Percentiles rank a stretch among this genome's conserved stretches.
Conservation (phyloP, 2,113 vertebrate genomes). For the Petrocephalus zakoni region DNA sequence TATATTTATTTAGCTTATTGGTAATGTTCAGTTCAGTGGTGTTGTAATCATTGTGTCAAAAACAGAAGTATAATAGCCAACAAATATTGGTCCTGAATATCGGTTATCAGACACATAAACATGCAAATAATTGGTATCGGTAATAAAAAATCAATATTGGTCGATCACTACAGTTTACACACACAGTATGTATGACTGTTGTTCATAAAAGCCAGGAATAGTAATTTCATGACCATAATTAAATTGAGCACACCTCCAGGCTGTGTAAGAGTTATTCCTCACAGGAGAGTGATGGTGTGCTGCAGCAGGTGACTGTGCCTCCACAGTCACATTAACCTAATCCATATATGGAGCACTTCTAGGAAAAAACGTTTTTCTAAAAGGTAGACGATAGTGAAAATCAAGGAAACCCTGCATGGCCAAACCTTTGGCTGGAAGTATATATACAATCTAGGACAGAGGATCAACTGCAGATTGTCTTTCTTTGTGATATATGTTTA, state of each 20-base stretch:
- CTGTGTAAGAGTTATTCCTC: background rate
- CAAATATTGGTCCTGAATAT: too few relatives aligned
- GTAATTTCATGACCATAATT: background rate
- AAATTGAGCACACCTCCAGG: background rate
- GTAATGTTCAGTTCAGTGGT: too few relatives aligned
- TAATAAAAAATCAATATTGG: too few relatives aligned
- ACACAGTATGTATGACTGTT: background rate
- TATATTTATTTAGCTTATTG: too few relatives aligned
- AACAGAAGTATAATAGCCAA: too few relatives aligned
- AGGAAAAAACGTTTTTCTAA: background rate
- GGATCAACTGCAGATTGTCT: background rate
- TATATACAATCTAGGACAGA: background rate
- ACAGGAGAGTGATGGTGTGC: background rate
- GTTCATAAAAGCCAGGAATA: background rate
- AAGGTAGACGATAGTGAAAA: background rate
- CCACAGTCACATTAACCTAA: too few relatives aligned
- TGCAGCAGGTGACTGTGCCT: background rate
- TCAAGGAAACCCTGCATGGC: background rate
- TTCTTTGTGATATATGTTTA: background rate
- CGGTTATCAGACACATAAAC: too few relatives aligned
- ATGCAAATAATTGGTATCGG: too few relatives aligned
- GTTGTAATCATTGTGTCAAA: too few relatives aligned
- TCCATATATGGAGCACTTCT: background rate
- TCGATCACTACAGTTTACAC: too few relatives aligned
- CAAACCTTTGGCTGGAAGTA: too few relatives aligned